Percentiles rank a stretch among this genome's conserved stretches.
Conservation (phyloP, 2,888 invertebrate species). For the Nysson spinosus region DNA sequence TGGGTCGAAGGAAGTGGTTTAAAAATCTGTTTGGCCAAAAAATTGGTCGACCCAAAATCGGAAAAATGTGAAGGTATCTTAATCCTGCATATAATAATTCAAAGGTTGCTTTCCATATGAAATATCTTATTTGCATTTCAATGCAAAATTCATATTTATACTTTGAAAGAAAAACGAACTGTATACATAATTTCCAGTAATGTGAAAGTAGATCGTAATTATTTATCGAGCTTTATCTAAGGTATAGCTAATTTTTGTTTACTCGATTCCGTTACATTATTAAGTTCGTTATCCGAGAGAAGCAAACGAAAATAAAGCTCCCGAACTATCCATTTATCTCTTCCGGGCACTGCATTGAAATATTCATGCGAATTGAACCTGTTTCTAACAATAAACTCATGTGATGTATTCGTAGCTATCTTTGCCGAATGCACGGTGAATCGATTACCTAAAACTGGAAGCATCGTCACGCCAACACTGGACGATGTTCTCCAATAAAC, state of each 20-base stretch:
- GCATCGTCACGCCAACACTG: constrained; percentile 39
- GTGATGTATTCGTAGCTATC: constrained; percentile 38
- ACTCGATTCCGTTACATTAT: constrained; percentile 2
- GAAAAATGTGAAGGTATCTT: no score
- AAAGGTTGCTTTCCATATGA: no score
- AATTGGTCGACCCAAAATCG: no score
- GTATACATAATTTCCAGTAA: no score
- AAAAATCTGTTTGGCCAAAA: no score
- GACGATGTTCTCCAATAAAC: constrained; percentile 28
- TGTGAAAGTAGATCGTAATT: no score
- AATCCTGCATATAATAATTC: no score
- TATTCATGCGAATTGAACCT: constrained; percentile 56
- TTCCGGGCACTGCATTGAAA: constrained; percentile 42
- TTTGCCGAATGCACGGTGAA: constrained; percentile 47
- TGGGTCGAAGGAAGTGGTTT: no score
- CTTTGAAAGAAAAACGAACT: no score
- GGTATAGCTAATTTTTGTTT: constrained; percentile 2
- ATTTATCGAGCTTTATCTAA: no score
- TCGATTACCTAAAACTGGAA: constrained; percentile 46
- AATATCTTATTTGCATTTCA: no score
- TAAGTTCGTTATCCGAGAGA: constrained; percentile 2
- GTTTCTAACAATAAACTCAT: constrained; percentile 55
- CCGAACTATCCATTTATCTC: constrained; percentile 48
- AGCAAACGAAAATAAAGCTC: constrained; percentile 48
- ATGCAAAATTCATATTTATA: no score